A percentile compares a stretch with the other conserved stretches of the same genome.
These are phyloP conservation scores for Lottia scabra DNA, from an alignment of 2,888 invertebrate genomes.

Conservation along the genomic window DNA sequence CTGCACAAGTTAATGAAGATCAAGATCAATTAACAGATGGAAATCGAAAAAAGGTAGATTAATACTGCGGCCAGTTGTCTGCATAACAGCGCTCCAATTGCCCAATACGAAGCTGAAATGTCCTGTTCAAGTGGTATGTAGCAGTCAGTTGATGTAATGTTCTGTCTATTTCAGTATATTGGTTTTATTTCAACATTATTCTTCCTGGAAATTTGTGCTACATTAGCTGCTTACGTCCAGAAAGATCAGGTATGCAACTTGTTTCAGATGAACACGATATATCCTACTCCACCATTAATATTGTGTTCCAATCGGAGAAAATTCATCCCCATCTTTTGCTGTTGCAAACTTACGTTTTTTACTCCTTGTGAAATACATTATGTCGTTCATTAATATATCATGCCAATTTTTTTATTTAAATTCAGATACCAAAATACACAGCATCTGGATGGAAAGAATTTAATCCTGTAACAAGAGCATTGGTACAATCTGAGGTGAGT, in stretches of 20 bases:
- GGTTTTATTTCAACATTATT: not conserved
- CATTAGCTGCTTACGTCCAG: not conserved
- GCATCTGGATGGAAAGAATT: constrained; percentile 18
- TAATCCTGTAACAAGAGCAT: constrained; percentile 11
- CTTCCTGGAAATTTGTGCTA: not conserved
- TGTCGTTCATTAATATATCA: not conserved
- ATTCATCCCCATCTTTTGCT: not conserved
- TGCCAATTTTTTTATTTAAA: not conserved
- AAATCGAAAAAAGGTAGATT: too few species aligned
- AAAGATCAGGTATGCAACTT: not conserved
- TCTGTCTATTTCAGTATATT: not conserved
- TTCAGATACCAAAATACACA: constrained; percentile 11
- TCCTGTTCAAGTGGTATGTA: too few species aligned
- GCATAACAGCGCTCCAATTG: too few species aligned
- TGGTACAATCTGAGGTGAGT: constrained; percentile 14
- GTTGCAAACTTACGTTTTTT: not conserved
- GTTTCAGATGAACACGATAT: too few species aligned
- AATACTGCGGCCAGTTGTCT: too few species aligned
- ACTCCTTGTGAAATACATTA: not conserved
- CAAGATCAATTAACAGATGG: too few species aligned
- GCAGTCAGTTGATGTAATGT: not conserved
- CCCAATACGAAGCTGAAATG: too few species aligned
- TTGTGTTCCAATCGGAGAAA: not conserved
- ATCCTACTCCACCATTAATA: too few species aligned
- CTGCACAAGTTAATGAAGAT: too few species aligned